Evolutionary conservation across 92 coral and sea anemone genomes (phyloP).

Genomic region (Zoanthus sociatus): DNA sequence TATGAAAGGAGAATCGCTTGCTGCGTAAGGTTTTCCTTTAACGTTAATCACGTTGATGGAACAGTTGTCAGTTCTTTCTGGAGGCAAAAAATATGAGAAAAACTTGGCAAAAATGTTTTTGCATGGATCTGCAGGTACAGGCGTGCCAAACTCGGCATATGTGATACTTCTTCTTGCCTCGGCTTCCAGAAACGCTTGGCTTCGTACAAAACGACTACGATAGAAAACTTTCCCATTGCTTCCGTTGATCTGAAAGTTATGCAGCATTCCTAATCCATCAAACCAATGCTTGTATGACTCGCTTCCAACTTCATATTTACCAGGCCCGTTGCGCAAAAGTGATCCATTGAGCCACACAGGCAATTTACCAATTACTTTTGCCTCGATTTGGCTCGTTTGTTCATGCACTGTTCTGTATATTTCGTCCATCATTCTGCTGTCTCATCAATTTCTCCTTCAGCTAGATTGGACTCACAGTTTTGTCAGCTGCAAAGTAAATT

Average conservation of each 20-base stretch:
- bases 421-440: constrained; percentile 81
- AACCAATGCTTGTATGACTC: constrained; percentile 97
- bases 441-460: not conserved
- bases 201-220: constrained; percentile 84
- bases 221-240: constrained; percentile 86
- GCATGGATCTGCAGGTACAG: constrained; percentile 96
- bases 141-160: constrained; percentile 95
- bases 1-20: constrained; percentile 94
- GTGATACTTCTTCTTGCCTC: constrained; percentile 79
- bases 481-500: not conserved
- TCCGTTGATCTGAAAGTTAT: constrained; percentile 79
- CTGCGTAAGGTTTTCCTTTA: constrained; percentile 88
- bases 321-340: constrained; percentile 94
- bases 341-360: constrained; percentile 95
- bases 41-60: constrained; percentile 76
- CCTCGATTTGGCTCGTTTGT: constrained; percentile 78
- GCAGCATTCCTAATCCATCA: constrained; percentile 94
- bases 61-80: constrained; percentile 94
- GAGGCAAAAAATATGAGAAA: constrained; percentile 92
- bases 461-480: not conserved
- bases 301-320: constrained; percentile 91
- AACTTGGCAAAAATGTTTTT: constrained; percentile 95
- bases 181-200: constrained; percentile 87
- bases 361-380: constrained; percentile 74
- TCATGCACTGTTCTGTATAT: constrained; percentile 88